These are phyloP conservation scores for Himalopsyche tibetana DNA, from an alignment of 2,888 invertebrate species.

Conservation along the genomic window DNA sequence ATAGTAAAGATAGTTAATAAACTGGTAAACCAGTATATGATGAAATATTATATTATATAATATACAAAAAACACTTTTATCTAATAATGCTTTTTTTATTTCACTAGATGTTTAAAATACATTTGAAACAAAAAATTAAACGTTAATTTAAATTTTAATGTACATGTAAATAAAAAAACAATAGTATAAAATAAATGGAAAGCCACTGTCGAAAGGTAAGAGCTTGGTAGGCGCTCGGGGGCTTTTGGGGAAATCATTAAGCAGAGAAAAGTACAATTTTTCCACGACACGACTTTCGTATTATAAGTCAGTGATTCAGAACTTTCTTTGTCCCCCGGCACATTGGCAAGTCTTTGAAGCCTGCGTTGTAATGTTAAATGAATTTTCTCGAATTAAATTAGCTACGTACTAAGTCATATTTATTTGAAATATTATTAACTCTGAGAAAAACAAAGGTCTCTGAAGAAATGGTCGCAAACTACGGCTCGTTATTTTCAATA, in stretches of 20 bases:
- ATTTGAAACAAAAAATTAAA: background rate
- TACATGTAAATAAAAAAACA: background rate
- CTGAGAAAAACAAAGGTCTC: background rate
- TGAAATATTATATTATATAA: too few relatives aligned
- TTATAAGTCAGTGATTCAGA: slow-evolving; percentile 30
- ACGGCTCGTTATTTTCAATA: too few relatives aligned
- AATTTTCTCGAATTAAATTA: slow-evolving; percentile 14
- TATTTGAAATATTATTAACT: background rate
- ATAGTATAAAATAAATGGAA: background rate
- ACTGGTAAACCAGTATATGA: too few relatives aligned
- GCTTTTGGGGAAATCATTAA: slow-evolving; percentile 34
- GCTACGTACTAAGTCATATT: background rate
- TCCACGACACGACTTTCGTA: slow-evolving; percentile 26
- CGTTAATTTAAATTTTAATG: background rate
- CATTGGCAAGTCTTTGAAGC: slow-evolving; percentile 26
- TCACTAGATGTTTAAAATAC: background rate
- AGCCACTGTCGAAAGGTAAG: slow-evolving; percentile 15
- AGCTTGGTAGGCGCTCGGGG: slow-evolving; percentile 4
- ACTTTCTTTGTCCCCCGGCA: slow-evolving; percentile 15
- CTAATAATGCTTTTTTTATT: background rate
- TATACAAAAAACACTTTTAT: background rate
- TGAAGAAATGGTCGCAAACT: too few relatives aligned
- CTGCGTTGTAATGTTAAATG: background rate
- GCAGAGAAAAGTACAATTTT: slow-evolving; percentile 27
- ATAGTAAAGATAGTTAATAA: too few relatives aligned